Percentiles rank a stretch among this genome's conserved stretches.
Conservation (phyloP, 2,113 vertebrate genomes). For the Crotalus tigris region DNA sequence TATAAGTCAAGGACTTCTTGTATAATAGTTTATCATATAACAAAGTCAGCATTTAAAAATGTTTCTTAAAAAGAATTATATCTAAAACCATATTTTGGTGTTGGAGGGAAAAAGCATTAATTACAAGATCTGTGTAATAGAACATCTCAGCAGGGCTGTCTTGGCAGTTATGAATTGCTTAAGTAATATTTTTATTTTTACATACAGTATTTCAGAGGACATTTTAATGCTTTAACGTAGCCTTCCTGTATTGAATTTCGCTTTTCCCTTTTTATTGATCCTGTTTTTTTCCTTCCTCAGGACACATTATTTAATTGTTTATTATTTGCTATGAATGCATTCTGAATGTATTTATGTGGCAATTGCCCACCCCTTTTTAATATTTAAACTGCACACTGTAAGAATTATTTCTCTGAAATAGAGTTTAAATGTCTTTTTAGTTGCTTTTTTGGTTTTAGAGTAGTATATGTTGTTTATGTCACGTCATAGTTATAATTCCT, state of each 20-base stretch:
- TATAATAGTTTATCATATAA: background rate
- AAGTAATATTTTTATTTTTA: conserved; percentile 73
- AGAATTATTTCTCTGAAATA: conserved; percentile 36
- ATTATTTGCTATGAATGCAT: conserved; percentile 72
- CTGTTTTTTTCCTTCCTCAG: conserved; percentile 64
- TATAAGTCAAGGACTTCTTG: background rate
- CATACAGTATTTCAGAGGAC: conserved; percentile 73
- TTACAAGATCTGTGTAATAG: conserved; percentile 74
- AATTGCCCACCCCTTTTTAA: conserved; percentile 53
- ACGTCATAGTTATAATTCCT: conserved; percentile 46
- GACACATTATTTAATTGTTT: conserved; percentile 68
- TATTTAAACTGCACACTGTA: conserved; percentile 47
- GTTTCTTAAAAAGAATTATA: background rate
- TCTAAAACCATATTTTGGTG: conserved; percentile 2
- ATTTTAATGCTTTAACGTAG: conserved; percentile 76
- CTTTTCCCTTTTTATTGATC: conserved; percentile 50
- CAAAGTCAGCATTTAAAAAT: background rate
- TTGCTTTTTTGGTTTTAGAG: conserved; percentile 49
- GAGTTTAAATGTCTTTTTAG: conserved; percentile 44
- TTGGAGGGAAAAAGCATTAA: background rate
- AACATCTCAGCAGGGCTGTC: conserved; percentile 63
- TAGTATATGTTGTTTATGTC: conserved; percentile 54
- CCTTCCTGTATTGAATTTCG: conserved; percentile 65
- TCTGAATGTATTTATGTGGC: conserved; percentile 66
- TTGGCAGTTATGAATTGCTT: conserved; percentile 68